phyloP scores from a whole-genome alignment of 2,888 invertebrate species.

The Archips xylosteana region DNA sequence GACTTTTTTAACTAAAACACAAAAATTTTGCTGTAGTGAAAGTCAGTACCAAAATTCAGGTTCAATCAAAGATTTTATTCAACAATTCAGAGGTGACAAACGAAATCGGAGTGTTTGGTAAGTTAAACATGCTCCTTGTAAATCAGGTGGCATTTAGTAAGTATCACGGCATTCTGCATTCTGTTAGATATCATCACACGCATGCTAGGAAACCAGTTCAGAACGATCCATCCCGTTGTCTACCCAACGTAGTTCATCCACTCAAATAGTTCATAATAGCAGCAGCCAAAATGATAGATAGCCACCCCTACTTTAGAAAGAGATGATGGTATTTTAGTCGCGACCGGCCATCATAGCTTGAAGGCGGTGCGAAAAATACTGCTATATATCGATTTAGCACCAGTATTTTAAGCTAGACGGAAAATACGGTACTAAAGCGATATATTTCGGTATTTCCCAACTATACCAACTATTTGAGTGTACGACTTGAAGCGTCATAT shows the following conservation, averaged over 20 bases:
- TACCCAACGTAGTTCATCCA: too few species aligned
- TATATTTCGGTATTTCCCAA: too few species aligned
- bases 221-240: background rate
- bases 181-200: constrained; percentile 67
- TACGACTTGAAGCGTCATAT: too few species aligned
- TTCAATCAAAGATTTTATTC: constrained; percentile 27
- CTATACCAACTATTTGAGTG: too few species aligned
- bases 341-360: too few species aligned
- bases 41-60: constrained; percentile 41
- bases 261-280: background rate
- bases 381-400: too few species aligned
- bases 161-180: constrained; percentile 52
- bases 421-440: too few species aligned
- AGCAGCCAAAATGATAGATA: too few species aligned
- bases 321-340: too few species aligned
- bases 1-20: background rate
- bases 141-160: constrained; percentile 44
- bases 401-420: too few species aligned
- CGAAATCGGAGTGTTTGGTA: constrained; percentile 27
- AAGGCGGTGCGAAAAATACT: too few species aligned
- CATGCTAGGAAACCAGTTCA: constrained; percentile 59
- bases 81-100: constrained; percentile 16
- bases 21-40: constrained; percentile 44
- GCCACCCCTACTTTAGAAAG: too few species aligned
- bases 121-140: constrained; percentile 31